phyloP scores from a whole-genome alignment of 2,797 vertebrate species.

The Limosa lapponica region DNA sequence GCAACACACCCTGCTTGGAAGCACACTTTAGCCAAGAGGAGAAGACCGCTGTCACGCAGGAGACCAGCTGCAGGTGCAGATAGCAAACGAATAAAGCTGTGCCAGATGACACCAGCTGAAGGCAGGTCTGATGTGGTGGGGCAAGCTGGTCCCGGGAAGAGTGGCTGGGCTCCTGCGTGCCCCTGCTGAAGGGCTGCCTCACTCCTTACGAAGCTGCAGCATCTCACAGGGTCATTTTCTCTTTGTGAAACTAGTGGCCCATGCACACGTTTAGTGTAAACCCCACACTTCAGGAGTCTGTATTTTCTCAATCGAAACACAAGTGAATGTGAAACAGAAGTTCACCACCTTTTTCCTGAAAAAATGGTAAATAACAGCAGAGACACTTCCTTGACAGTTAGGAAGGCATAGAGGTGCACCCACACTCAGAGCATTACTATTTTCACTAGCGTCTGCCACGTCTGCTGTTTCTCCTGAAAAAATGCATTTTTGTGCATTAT shows the following conservation, averaged over 20 bases:
- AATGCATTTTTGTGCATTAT: neutral
- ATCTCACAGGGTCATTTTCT: neutral
- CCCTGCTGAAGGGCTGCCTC: neutral
- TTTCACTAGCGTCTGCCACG: neutral
- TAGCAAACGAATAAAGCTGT: neutral
- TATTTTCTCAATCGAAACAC: neutral
- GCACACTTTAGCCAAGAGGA: neutral
- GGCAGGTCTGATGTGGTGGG: neutral
- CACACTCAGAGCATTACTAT: neutral
- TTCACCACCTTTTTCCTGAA: neutral
- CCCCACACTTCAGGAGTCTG: neutral
- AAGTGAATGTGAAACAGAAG: neutral
- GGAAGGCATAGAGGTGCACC: neutral
- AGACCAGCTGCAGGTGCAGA: neutral
- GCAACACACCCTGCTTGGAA: rapidly evolving
- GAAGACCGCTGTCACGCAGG: neutral
- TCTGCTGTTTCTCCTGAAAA: neutral
- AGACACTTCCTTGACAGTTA: neutral
- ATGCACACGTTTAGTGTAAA: neutral
- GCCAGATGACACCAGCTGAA: neutral
- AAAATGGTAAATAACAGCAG: neutral
- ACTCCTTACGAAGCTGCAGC: neutral
- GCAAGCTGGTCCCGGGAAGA: neutral
- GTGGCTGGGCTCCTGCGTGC: rapidly evolving
- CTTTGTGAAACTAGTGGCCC: neutral